Conservation (phyloP, 2,797 vertebrate species). For the Trematomus bernacchii region DNA sequence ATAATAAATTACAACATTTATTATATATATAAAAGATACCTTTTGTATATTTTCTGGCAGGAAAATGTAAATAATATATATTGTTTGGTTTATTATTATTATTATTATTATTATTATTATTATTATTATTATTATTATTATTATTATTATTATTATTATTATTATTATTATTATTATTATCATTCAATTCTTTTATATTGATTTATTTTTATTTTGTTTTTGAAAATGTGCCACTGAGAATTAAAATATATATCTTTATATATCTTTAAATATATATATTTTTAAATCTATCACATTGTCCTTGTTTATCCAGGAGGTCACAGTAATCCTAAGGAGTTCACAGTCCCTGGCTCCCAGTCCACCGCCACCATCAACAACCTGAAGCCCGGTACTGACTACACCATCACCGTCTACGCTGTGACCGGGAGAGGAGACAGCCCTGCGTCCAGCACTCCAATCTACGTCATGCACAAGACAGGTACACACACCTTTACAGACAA, state of each 20-base stretch:
- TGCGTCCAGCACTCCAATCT: constrained; percentile 94
- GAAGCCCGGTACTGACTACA: constrained; percentile 93
- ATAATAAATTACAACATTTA: too few relatives aligned
- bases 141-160: background rate
- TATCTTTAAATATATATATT: background rate
- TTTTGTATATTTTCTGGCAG: too few relatives aligned
- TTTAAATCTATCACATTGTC: background rate
- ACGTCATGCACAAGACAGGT: constrained; percentile 93
- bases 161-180: background rate
- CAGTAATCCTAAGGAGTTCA: constrained; percentile 91
- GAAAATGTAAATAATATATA: too few relatives aligned
- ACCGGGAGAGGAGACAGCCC: constrained; percentile 98
- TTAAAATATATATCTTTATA: background rate
- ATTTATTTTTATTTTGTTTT: background rate
- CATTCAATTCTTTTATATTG: background rate
- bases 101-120: background rate
- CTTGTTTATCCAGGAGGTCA: constrained; percentile 84
- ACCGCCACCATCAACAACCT: constrained; percentile 91
- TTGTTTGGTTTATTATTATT: background rate
- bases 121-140: too few relatives aligned
- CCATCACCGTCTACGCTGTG: constrained; percentile 94
- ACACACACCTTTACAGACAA: constrained; percentile 12
- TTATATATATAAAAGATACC: too few relatives aligned
- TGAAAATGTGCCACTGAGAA: background rate
- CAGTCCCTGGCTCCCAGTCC: constrained; percentile 92